Base-by-base conservation (phyloP, 2,888 invertebrate genomes). In the Lasioglossum calceatum region DNA sequence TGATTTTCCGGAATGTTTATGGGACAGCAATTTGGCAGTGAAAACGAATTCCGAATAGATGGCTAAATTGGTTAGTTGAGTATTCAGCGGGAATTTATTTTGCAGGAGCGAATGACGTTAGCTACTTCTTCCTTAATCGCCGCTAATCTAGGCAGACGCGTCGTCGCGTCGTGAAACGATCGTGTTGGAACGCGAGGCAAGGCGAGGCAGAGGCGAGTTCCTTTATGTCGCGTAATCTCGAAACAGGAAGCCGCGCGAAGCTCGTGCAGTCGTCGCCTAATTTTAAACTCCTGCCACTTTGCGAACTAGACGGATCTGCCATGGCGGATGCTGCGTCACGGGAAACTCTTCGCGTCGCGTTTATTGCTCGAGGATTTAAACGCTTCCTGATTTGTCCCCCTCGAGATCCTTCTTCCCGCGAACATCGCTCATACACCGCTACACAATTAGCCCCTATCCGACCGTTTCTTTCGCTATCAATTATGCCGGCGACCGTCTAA, bases 271-370 rank as follows among this genome's bases (percentile, higher is more conserved):
- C 74, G 77, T 81, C 75, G 64, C 84, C 84, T 84, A 84, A 84
- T 84, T 86, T 86, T 84, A 85, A 85, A 86, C 84, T 71, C 42
- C 36, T 67, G 54, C 84, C 76, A 80, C 84, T 77, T 84, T 58
- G 72, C 81, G 71, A 83, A 42, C 54, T 47, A 72, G 67, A 54
- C 50, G 47, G 77, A 75, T 79, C 58, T 42, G 47, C 32, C 71
- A 36, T n/a, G 44, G 12, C 77, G 71, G 58, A 76, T 47, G 47
- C 54, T 50, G 61, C 71, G 58, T 70, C 36, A 58, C 58, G 58
- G 72, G 42, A 70, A 85, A 82, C 75, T 61, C 79, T 64, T 76
- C 79, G 74, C 42, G 42, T 74, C 58, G 44, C 54, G 72, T 80
- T 76, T 64, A 76, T 64, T 73, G 64, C 64, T 27, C 77, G 77